Conservation (phyloP, 2,888 invertebrate genomes). For the Lumbricus terrestris region DNA sequence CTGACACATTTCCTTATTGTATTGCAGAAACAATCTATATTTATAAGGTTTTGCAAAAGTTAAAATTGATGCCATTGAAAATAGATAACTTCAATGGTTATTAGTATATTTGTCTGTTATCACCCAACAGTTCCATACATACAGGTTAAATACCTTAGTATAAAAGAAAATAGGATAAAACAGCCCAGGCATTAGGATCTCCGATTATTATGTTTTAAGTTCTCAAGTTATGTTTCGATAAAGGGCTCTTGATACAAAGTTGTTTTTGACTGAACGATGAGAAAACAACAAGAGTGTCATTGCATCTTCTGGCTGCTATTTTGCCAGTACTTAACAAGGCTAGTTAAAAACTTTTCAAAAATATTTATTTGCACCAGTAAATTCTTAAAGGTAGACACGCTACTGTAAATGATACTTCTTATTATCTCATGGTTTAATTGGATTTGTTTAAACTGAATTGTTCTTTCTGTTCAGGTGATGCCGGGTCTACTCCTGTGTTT, state of each 20-base stretch:
- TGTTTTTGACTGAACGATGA: not conserved
- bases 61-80: not conserved
- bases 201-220: too few relatives aligned
- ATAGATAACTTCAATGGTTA: not conserved
- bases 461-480: conserved; percentile 71
- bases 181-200: too few relatives aligned
- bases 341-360: not conserved
- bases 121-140: too few relatives aligned
- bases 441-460: not conserved
- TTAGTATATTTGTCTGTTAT: too few relatives aligned
- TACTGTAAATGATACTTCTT: not conserved
- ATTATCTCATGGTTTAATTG: not conserved
- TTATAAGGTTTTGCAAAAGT: not conserved
- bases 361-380: too few relatives aligned
- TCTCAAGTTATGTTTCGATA: too few relatives aligned
- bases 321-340: not conserved
- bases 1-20: not conserved
- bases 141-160: too few relatives aligned
- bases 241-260: too few relatives aligned
- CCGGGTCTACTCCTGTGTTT: conserved; percentile 92
- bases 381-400: not conserved
- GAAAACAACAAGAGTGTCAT: not conserved
- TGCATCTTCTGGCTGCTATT: not conserved
- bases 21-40: not conserved
- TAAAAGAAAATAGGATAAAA: too few relatives aligned